A percentile compares a stretch with the other conserved stretches of the same genome.
phyloP scores from a whole-genome alignment of 2,888 invertebrate species.

The Teinopalpus imperialis region DNA sequence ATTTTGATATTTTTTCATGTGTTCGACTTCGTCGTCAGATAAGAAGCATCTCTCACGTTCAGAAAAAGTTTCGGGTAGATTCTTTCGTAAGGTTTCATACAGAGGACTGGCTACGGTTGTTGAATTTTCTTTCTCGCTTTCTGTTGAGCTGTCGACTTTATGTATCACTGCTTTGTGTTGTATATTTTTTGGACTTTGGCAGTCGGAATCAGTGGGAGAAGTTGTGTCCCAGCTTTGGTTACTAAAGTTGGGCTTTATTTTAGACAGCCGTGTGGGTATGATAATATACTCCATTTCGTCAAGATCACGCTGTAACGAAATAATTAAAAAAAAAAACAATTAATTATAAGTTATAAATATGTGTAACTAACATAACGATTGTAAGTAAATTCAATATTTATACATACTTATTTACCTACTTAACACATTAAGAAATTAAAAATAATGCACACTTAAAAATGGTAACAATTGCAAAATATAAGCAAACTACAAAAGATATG shows the following conservation, averaged over 20 bases:
- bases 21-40: slow-evolving; percentile 45
- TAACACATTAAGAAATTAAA: too few relatives aligned
- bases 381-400: too few relatives aligned
- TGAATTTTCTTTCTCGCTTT: slow-evolving; percentile 52
- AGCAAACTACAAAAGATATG: too few relatives aligned
- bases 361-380: too few relatives aligned
- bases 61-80: slow-evolving; percentile 37
- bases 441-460: too few relatives aligned
- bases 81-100: slow-evolving; percentile 57
- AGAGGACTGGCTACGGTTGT: slow-evolving; percentile 52
- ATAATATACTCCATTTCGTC: slow-evolving; percentile 67
- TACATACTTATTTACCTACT: too few relatives aligned
- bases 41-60: slow-evolving; percentile 51
- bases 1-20: slow-evolving; percentile 44
- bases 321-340: background rate
- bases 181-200: slow-evolving; percentile 50
- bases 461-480: too few relatives aligned
- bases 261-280: slow-evolving; percentile 57
- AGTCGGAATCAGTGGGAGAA: slow-evolving; percentile 62
- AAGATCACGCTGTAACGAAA: slow-evolving; percentile 50
- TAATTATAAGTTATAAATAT: too few relatives aligned
- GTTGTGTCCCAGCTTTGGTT: slow-evolving; percentile 57
- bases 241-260: slow-evolving; percentile 54
- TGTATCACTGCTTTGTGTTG: slow-evolving; percentile 58
- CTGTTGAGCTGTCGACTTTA: slow-evolving; percentile 45